phyloP scores from a whole-genome alignment of 2,888 invertebrate species.

The Thymelicus acteon region DNA sequence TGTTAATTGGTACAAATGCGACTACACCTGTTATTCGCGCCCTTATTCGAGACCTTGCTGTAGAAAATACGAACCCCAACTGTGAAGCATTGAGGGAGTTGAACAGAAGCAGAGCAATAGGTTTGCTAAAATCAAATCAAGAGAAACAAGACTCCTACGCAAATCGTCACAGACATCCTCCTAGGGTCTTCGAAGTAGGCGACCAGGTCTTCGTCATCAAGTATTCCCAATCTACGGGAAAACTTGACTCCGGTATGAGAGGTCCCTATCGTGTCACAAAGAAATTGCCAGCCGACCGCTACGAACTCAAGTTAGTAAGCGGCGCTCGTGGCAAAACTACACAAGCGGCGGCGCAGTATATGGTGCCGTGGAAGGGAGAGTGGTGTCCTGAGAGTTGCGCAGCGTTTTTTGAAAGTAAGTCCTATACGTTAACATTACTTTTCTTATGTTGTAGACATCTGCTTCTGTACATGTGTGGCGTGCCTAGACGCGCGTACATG shows the following conservation, averaged over 20 bases:
- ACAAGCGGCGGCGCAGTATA: constrained; percentile 1
- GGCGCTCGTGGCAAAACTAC: constrained; percentile 8
- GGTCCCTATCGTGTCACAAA: neutral
- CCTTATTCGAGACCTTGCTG: too few relatives aligned
- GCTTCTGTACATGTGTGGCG: too few relatives aligned
- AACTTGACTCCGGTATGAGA: constrained; percentile 11
- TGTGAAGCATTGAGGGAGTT: neutral
- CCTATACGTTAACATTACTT: too few relatives aligned
- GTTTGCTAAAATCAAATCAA: neutral
- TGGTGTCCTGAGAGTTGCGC: constrained; percentile 12
- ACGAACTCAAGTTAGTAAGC: neutral
- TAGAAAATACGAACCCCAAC: too few relatives aligned
- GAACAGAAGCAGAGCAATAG: neutral
- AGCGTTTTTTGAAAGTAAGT: constrained; percentile 2
- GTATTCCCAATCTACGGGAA: neutral
- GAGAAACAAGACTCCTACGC: neutral
- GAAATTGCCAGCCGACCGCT: neutral
- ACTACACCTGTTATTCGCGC: too few relatives aligned
- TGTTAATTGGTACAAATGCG: too few relatives aligned
- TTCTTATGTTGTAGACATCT: too few relatives aligned
- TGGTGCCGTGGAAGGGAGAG: constrained; percentile 12
- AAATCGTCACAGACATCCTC: neutral
- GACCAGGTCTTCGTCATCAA: neutral
- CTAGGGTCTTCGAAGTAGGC: neutral
- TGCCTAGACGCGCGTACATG: too few relatives aligned